phyloP scores from a whole-genome alignment of 2,888 invertebrate species.

The Galerucella pusilla region DNA sequence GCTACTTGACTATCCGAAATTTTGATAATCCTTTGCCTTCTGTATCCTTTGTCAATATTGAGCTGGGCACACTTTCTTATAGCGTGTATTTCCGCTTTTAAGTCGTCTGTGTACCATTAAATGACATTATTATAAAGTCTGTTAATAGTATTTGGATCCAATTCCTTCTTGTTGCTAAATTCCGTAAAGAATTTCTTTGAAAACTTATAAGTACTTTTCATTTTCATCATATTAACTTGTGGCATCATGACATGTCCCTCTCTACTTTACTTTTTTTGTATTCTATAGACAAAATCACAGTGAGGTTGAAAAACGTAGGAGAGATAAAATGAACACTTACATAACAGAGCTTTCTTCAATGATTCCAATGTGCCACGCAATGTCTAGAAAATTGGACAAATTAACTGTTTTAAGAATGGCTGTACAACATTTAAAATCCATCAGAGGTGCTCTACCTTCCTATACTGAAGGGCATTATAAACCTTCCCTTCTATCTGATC shows the following conservation, averaged over 20 bases:
- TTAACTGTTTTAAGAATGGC: slow-evolving; percentile 91
- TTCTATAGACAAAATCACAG: slow-evolving; percentile 89
- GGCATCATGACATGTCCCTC: too few species aligned
- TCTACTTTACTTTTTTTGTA: background rate
- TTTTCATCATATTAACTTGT: background rate
- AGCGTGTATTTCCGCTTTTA: too few species aligned
- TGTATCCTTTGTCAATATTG: too few species aligned
- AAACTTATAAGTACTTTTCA: background rate
- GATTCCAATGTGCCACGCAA: slow-evolving; percentile 94
- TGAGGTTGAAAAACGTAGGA: slow-evolving; percentile 92
- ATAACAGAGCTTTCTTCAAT: slow-evolving; percentile 89
- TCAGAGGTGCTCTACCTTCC: slow-evolving; percentile 78
- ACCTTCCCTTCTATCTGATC: slow-evolving; percentile 85
- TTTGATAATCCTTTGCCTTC: too few species aligned
- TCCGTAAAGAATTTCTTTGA: too few species aligned
- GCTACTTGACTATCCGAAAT: too few species aligned
- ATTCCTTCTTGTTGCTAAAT: too few species aligned
- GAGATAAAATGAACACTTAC: slow-evolving; percentile 97
- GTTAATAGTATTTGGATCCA: too few species aligned
- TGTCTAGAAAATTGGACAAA: slow-evolving; percentile 94
- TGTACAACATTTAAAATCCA: slow-evolving; percentile 89
- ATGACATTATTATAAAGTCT: too few species aligned
- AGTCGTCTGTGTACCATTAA: too few species aligned
- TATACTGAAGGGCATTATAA: slow-evolving; percentile 82
- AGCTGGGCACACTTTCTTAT: too few species aligned